These are phyloP conservation scores for Potorous gilbertii DNA, from an alignment of 2,797 vertebrate genomes.

Conservation along the genomic window DNA sequence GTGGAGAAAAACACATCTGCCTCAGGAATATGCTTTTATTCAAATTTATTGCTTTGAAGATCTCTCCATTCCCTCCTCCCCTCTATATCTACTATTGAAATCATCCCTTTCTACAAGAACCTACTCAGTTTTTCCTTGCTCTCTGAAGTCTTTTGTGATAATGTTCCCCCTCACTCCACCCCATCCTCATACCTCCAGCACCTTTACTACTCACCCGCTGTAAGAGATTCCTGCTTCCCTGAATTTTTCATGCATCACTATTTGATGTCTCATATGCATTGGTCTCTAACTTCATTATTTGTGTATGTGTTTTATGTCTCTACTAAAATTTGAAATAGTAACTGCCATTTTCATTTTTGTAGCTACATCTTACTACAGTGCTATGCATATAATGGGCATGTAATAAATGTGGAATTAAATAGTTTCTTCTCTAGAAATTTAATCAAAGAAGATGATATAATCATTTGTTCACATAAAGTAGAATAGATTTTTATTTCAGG, in stretches of 20 bases:
- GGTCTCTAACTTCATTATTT: not conserved
- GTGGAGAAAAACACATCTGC: not conserved
- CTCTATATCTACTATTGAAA: not conserved
- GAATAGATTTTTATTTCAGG: not conserved
- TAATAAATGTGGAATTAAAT: not conserved
- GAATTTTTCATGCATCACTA: not conserved
- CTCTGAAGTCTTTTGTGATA: not conserved
- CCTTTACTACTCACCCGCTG: not conserved
- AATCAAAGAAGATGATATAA: not conserved
- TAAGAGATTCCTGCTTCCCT: not conserved
- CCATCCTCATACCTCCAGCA: not conserved
- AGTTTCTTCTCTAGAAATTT: not conserved
- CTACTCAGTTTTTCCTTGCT: not conserved
- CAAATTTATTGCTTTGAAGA: not conserved
- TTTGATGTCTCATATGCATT: not conserved
- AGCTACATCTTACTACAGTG: not conserved
- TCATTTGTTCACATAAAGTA: not conserved
- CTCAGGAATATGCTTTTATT: conserved; percentile 18
- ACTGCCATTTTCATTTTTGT: not conserved
- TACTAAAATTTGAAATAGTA: not conserved
- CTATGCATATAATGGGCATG: not conserved
- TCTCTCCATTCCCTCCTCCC: not conserved
- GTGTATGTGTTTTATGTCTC: not conserved
- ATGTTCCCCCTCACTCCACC: not conserved
- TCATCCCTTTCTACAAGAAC: not conserved